These are phyloP conservation scores for Hucho hucho DNA, from an alignment of 2,113 vertebrate species.

Conservation along the genomic window DNA sequence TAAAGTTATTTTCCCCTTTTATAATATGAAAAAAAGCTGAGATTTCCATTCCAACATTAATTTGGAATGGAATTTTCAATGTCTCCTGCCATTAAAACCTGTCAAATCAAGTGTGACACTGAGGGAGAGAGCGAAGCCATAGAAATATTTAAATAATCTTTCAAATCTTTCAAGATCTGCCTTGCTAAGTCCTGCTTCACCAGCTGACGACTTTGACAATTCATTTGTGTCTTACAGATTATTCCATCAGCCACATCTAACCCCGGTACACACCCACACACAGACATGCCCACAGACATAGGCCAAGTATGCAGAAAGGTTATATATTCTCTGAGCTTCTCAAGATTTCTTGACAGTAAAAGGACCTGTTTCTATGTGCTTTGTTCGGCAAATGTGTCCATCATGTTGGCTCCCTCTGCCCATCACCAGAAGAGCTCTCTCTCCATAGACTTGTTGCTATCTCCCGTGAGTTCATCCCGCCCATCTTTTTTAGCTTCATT, in stretches of 20 bases:
- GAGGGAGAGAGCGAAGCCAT: slow-evolving; percentile 47
- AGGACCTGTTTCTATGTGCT: neutral
- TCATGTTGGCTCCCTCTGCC: neutral
- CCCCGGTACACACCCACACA: slow-evolving; percentile 10
- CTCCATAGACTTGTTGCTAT: slow-evolving; percentile 10
- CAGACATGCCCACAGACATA: neutral
- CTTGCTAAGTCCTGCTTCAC: slow-evolving; percentile 38
- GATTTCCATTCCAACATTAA: slow-evolving; percentile 67
- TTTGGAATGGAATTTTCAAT: slow-evolving; percentile 58
- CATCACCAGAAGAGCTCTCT: neutral
- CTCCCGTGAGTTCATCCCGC: slow-evolving; percentile 11
- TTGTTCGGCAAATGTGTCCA: neutral
- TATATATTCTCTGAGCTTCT: neutral
- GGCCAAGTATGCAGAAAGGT: neutral
- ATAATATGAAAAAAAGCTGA: slow-evolving; percentile 39
- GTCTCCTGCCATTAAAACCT: slow-evolving; percentile 67
- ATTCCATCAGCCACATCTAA: slow-evolving; percentile 56
- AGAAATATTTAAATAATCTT: slow-evolving; percentile 71
- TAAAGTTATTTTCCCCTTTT: slow-evolving; percentile 60
- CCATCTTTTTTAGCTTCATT: slow-evolving; percentile 44
- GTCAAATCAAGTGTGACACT: slow-evolving; percentile 72
- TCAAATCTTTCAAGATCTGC: slow-evolving; percentile 56
- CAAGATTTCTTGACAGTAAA: neutral
- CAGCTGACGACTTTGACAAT: slow-evolving; percentile 67
- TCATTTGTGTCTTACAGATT: slow-evolving; percentile 72